These are phyloP conservation scores for Penaeus japonicus DNA, from an alignment of 1,140 invertebrate species.

Conservation along the genomic window DNA sequence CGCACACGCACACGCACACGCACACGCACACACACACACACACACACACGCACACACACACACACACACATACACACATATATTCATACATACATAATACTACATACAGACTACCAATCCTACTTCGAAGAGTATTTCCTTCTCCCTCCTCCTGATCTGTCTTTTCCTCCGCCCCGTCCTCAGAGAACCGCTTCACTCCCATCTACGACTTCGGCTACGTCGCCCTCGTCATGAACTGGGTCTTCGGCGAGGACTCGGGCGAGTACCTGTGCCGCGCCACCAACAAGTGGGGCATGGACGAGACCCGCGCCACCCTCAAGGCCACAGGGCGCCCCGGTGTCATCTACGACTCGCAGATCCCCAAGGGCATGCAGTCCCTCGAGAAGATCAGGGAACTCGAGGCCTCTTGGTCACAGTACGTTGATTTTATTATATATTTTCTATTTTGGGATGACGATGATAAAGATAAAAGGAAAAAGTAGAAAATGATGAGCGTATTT, in stretches of 20 bases:
- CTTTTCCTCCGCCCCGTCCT: slow-evolving; percentile 61
- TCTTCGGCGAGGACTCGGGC: slow-evolving; percentile 90
- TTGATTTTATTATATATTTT: neutral
- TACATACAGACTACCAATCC: too few relatives aligned
- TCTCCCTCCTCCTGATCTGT: neutral
- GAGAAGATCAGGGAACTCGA: slow-evolving; percentile 97
- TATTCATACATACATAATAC: too few relatives aligned
- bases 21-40: too few relatives aligned
- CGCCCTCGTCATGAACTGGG: slow-evolving; percentile 95
- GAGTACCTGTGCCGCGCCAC: slow-evolving; percentile 85
- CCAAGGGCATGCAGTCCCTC: slow-evolving; percentile 93
- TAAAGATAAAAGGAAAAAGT: too few relatives aligned
- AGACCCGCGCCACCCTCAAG: slow-evolving; percentile 70
- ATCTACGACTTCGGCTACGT: slow-evolving; percentile 97
- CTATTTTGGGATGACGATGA: too few relatives aligned
- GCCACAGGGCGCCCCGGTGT: slow-evolving; percentile 74
- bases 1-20: too few relatives aligned
- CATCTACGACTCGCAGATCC: slow-evolving; percentile 90
- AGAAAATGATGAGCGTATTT: too few relatives aligned
- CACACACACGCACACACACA: too few relatives aligned
- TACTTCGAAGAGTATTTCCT: neutral
- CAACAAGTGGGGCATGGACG: slow-evolving; percentile 90
- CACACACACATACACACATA: too few relatives aligned
- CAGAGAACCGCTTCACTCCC: slow-evolving; percentile 88
- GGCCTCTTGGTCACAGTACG: slow-evolving; percentile 83